Evolutionary conservation across 2,888 invertebrate species (phyloP), one percentile per base, ranked within the genome.

Genomic region (Tyria jacobaeae): DNA sequence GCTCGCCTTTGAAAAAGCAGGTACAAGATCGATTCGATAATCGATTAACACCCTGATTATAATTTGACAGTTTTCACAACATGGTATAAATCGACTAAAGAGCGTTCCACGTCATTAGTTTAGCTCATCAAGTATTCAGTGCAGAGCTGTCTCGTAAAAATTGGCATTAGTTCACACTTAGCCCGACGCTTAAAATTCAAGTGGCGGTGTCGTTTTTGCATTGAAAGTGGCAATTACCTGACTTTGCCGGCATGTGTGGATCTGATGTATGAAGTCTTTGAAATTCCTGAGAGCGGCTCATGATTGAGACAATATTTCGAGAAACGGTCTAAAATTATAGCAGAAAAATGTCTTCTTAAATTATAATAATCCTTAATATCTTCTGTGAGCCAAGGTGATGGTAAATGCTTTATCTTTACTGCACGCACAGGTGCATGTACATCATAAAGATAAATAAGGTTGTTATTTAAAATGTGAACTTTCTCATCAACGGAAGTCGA

Each of bases 111-210:
- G 50, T 71, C 69, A 74, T 66, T 65, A 70, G 80, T 81, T 83
- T 64, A 54, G 70, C 84, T 85, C 85, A 89, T 89, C 79, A 70
- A 51, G 81, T 80, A 90, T 89, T 87, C 90, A 57, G 78, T 62
- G 62, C 82, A 79, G 79, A 85, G 70, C 54, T 77, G 79, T 82
- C 83, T 86, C 88, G 87, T 89, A 90, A 91, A 90, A 90, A 91
- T 87, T 85, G 86, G 87, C 83, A 89, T 91, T 89, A 89, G 89
- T 89, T 89, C 89, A 87, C 89, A 90, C 90, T 91, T 89, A 87
- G 85, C 69, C 76, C 76, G 69, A 54, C 80, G 76, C 83, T 90
- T 88, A 85, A 88, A 88, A 90, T 90, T 90, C 91, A 78, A 79
- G 82, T 79, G 82, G 73, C 75, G 79, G 76, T 69, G 71, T 71